phyloP scores from a whole-genome alignment of 2,113 vertebrate species.

The Takifugu flavidus region DNA sequence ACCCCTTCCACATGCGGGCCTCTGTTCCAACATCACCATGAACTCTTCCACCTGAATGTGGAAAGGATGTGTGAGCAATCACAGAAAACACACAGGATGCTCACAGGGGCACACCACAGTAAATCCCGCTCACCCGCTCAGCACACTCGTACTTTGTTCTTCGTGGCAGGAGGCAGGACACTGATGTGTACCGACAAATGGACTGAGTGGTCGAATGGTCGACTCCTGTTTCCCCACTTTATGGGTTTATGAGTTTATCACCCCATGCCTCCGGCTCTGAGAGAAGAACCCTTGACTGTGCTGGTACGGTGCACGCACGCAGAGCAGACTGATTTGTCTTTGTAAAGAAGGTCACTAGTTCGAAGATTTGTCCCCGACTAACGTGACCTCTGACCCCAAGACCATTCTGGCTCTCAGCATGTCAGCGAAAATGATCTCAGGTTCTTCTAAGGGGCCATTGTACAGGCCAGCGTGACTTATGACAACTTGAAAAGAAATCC shows the following conservation, averaged over 20 bases:
- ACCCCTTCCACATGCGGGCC: too few species aligned
- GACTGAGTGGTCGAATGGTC: constrained; percentile 60
- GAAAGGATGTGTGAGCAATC: constrained; percentile 25
- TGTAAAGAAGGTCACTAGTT: constrained; percentile 23
- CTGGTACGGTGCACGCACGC: constrained; percentile 18
- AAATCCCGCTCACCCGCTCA: constrained; percentile 62
- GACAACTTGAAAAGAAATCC: constrained; percentile 1
- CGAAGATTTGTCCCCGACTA: constrained; percentile 42
- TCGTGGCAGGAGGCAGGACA: constrained; percentile 54
- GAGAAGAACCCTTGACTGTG: constrained; percentile 17
- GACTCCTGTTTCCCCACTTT: constrained; percentile 59
- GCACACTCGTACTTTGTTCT: constrained; percentile 61
- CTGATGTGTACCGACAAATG: constrained; percentile 61
- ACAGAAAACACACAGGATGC: constrained; percentile 44
- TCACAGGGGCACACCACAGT: constrained; percentile 48
- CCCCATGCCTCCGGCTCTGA: constrained; percentile 21
- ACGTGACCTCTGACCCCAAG: constrained; percentile 42
- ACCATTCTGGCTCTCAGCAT: constrained; percentile 49
- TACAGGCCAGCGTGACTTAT: constrained; percentile 38
- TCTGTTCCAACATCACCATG: too few species aligned
- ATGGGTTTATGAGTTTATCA: constrained; percentile 57
- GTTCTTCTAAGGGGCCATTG: constrained; percentile 25
- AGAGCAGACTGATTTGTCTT: constrained; percentile 40
- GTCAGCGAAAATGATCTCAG: constrained; percentile 50
- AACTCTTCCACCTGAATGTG: neutral